A percentile compares a stretch with the other conserved stretches of the same genome.
These are phyloP conservation scores for Drosophila elegans DNA, from an alignment of 1,140 invertebrate genomes.

Conservation along the genomic window DNA sequence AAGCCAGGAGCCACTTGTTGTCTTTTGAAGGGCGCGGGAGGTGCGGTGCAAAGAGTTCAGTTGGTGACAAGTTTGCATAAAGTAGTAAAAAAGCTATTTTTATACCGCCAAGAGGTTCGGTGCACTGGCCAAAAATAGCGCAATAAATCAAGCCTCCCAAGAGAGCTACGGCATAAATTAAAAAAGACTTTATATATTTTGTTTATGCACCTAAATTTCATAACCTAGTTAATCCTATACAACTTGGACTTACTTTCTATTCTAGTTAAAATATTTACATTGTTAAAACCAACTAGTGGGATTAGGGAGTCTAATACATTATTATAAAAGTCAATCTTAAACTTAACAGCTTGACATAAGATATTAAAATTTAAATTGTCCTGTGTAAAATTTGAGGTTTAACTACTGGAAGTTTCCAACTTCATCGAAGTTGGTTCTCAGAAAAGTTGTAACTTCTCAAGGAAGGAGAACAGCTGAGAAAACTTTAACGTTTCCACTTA, in stretches of 20 bases:
- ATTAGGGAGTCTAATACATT: too few relatives aligned
- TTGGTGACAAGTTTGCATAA: constrained; percentile 63
- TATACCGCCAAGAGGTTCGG: constrained; percentile 34
- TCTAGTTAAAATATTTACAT: too few relatives aligned
- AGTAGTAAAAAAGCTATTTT: constrained; percentile 62
- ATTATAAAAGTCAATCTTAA: too few relatives aligned
- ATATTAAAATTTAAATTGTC: too few relatives aligned
- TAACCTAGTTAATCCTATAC: too few relatives aligned
- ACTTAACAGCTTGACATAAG: too few relatives aligned
- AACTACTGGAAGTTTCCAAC: constrained; percentile 1
- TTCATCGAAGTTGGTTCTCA: constrained; percentile 16
- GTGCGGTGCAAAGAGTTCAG: constrained; percentile 24
- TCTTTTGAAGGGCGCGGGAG: constrained; percentile 19
- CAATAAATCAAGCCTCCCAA: too few relatives aligned
- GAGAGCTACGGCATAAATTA: neutral
- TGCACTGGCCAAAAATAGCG: constrained; percentile 7
- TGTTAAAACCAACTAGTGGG: too few relatives aligned
- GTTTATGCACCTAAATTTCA: too few relatives aligned
- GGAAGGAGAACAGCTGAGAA: constrained; percentile 7
- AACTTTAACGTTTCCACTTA: constrained; percentile 13
- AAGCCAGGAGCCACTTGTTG: constrained; percentile 42
- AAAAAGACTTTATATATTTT: neutral
- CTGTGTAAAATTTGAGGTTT: neutral
- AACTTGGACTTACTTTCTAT: too few relatives aligned
- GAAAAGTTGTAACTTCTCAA: constrained; percentile 21